Base-by-base conservation (phyloP, 2,888 invertebrate genomes). In the Blastobasis lacticolella region DNA sequence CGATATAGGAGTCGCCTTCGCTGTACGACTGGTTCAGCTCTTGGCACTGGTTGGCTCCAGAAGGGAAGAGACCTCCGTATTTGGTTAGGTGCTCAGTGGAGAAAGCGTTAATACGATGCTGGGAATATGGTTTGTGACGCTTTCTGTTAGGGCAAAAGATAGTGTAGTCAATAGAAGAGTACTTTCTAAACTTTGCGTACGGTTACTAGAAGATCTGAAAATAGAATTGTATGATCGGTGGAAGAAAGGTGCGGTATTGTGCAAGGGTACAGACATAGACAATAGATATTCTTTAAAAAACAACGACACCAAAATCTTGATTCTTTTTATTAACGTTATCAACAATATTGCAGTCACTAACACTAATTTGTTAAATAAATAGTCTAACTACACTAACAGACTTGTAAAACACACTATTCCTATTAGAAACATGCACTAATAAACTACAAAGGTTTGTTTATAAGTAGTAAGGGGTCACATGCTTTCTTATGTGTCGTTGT, bases 81-180 rank as follows among this genome's bases (percentile, higher is more conserved):
- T 88, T 88, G 62, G 83, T 79, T 66, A 89, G 67, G 78, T 88
- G 88, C 70, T 88, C 88, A 69, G 85, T 81, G 64, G 88, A 85
- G 69, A 88, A 88, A 78, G 88, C 83, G 67, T 84, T 87, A 77
- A 87, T 83, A 63, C 86, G 88, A 75, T 88, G 87, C 73, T 88
- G 86, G 72, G 88, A 85, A 78, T 88, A 89, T 80, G 88, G 82
- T 81, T 84, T 87, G 78, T 83, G 84, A 59, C 78, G 85, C 66
- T 82, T 85, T 87, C 89, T 89, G 87, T 81, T 81, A 82, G 71
- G 67, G 69, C 69, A 77, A 76, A 77, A 84, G 80, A 80, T 70
- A 70, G 63, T 62, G 61, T 55, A 70, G 71, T 78, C 73, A 80
- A 71, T 76, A 54, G 58, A 61, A 58, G 58, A 23, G 3, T 23